Evolutionary conservation across 2,797 vertebrate species (phyloP), one percentile per base, ranked within the genome.

Genomic region (Potorous gilbertii): DNA sequence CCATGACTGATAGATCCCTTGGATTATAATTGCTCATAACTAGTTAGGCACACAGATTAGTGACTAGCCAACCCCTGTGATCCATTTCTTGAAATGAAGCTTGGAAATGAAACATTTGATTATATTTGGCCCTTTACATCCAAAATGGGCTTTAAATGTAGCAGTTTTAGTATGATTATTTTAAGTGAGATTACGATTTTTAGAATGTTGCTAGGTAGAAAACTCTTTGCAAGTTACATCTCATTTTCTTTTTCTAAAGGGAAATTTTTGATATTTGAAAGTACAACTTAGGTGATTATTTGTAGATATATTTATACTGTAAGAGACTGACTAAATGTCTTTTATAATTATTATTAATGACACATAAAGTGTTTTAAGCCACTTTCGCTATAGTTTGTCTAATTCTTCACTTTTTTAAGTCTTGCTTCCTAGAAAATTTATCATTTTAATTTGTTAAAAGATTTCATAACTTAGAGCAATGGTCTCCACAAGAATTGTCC

Each of bases 11-110:
- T 90, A 55, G 93, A 34, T 55, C 90, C 50, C 54, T 93, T 50
- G 62, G 59, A 54, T 94, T 95, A 14, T 94, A 94, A 94, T 92
- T 95, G 56, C 50, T 5, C 56, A 87, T 97, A 93, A 54, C 66
- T 90, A 0, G 87, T 95, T 54, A 81, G 54, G 66, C n/a, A 92
- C 55, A 16, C 90, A 92, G 1, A 92, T 91, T 93, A 66, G 50
- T 93, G 1, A 92, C 90, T 93, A 81, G 55, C 92, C 94, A 90
- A 87, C 92, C 9, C 74, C n/a, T 92, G 12, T 94, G 94, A 62
- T 91, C 56, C 91, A 92, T 92, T 96, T 97, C 90, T 96, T 94
- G 96, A 54, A 94, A 55, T 91, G 74, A 56, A 95, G 46, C 92
- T 94, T 95, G 96, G 87, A 56, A 95, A 46, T 94, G 94, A 62